Conservation (phyloP, 2,888 invertebrate genomes). For the Lomographa bimaculata region DNA sequence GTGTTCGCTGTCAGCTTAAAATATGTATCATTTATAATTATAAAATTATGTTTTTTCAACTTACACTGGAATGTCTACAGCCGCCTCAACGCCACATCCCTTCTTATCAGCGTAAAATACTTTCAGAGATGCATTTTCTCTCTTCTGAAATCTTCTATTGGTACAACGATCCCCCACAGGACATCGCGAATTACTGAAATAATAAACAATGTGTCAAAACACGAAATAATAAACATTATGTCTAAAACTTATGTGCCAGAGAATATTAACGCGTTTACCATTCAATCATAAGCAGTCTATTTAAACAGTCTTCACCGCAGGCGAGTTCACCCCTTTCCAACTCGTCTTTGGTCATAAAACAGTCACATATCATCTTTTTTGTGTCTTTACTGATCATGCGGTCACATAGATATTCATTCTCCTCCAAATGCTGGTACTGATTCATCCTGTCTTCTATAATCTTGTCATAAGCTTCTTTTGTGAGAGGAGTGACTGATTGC, state of each 20-base stretch:
- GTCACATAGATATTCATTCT: conserved; percentile 94
- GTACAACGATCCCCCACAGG: conserved; percentile 95
- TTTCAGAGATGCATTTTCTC: conserved; percentile 92
- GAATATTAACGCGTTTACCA: conserved; percentile 84
- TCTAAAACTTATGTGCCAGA: no score
- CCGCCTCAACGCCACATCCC: conserved; percentile 95
- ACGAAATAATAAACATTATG: conserved; percentile 1
- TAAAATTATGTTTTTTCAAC: no score
- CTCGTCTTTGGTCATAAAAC: conserved; percentile 95
- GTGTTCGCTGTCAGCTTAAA: no score
- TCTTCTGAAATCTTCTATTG: conserved; percentile 96
- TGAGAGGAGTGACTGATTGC: conserved; percentile 43
- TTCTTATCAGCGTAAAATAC: conserved; percentile 97
- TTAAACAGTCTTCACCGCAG: conserved; percentile 98
- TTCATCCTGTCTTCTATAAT: conserved; percentile 84
- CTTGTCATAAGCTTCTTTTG: conserved; percentile 73
- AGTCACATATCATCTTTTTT: conserved; percentile 97
- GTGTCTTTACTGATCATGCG: conserved; percentile 95
- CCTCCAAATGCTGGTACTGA: conserved; percentile 91
- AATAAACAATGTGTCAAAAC: background rate
- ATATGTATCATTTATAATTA: no score
- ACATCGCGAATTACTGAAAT: conserved; percentile 93
- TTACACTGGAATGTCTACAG: conserved; percentile 88
- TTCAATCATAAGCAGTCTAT: conserved; percentile 98
- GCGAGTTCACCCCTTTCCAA: conserved; percentile 91